Percentiles rank a stretch among this genome's conserved stretches.
Evolutionary conservation across 2,888 invertebrate genomes (phyloP).

Genomic region (Volucella bombylans): DNA sequence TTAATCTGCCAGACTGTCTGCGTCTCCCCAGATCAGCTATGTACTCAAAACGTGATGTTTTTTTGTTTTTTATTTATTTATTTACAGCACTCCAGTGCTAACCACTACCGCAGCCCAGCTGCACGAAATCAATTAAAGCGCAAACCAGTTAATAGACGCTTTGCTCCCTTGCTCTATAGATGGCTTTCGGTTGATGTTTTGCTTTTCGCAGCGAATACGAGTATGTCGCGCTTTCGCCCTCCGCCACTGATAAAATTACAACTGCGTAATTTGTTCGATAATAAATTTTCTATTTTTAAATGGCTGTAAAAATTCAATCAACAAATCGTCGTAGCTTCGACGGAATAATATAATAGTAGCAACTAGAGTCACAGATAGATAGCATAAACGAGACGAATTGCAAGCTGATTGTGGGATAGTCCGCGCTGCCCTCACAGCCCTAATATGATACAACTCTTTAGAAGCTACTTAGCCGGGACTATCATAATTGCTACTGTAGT

Average conservation of each 20-base stretch:
- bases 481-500: slow-evolving; percentile 41
- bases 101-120: slow-evolving; percentile 1
- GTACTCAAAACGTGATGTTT: slow-evolving; percentile 21
- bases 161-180: slow-evolving; percentile 11
- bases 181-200: slow-evolving; percentile 33
- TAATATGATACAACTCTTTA: too few species aligned
- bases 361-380: slow-evolving; percentile 13
- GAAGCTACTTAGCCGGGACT: slow-evolving; percentile 6
- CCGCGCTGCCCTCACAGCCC: slow-evolving; percentile 17
- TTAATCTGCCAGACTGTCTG: slow-evolving; percentile 28
- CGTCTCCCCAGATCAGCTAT: slow-evolving; percentile 15
- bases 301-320: slow-evolving; percentile 57
- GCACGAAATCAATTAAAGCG: slow-evolving; percentile 55
- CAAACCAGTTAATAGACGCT: slow-evolving; percentile 41
- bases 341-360: slow-evolving; percentile 16
- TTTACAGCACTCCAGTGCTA: too few species aligned
- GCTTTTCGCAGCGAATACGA: neutral
- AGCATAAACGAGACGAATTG: slow-evolving; percentile 35
- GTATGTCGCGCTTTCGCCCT: slow-evolving; percentile 47
- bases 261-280: slow-evolving; percentile 73
- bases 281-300: slow-evolving; percentile 72
- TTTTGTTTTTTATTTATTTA: neutral
- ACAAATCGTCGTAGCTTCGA: slow-evolving; percentile 6
- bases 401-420: slow-evolving; percentile 21
- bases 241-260: slow-evolving; percentile 63